phyloP scores from a whole-genome alignment of 2,113 vertebrate species.

The Ivindomyrus marchei region DNA sequence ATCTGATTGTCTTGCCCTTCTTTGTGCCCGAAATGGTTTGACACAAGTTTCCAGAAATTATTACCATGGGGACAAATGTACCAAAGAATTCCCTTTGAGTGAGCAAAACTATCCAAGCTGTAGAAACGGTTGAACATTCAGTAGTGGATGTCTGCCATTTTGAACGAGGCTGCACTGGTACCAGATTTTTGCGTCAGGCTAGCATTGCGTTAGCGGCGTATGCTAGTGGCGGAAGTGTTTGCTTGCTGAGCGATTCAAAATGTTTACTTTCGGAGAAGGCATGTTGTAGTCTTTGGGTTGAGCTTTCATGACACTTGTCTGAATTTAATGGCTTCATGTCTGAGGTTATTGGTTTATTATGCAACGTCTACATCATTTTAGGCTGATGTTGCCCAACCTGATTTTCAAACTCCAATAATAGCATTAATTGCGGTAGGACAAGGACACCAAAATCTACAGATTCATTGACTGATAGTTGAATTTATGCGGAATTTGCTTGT shows the following conservation, averaged over 20 bases:
- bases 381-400: constrained; percentile 34
- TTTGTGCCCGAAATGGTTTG: background rate
- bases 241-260: background rate
- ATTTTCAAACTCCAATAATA: constrained; percentile 50
- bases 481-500: constrained; percentile 45
- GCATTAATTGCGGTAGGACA: constrained; percentile 47
- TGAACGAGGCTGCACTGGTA: background rate
- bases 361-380: constrained; percentile 44
- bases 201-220: background rate
- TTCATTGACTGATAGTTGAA: constrained; percentile 50
- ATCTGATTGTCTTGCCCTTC: background rate
- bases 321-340: constrained; percentile 16
- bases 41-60: background rate
- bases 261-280: background rate
- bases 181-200: background rate
- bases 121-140: background rate
- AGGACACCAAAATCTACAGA: constrained; percentile 51
- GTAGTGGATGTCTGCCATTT: background rate
- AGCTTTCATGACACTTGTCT: background rate
- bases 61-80: background rate
- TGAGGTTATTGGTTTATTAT: constrained; percentile 33
- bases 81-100: background rate
- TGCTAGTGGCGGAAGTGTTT: background rate
- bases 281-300: constrained; percentile 4
- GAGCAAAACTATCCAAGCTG: background rate